Evolutionary conservation across 2,113 vertebrate species (phyloP), one percentile per base, ranked within the genome.

Genomic region (Siphamia tubifer): DNA sequence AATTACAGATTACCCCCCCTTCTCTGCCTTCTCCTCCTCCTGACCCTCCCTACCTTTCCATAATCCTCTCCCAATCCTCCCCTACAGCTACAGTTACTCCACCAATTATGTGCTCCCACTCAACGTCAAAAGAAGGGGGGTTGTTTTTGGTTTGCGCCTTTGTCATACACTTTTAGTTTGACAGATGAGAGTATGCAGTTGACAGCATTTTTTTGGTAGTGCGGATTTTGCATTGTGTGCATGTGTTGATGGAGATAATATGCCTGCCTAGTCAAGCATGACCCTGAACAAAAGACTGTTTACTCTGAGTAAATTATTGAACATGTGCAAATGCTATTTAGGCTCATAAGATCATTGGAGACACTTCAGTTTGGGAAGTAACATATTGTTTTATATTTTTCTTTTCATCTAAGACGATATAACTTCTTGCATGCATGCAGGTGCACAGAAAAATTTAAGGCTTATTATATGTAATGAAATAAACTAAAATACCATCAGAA

Each of bases 1-100:
- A 87, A 84, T 85, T 81, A 85, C 81, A 78, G 80, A 83, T 86
- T 68, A 79, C 74, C 58, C 53, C 39, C 42, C 55, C n/a, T n/a
- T 45, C 68, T 45, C 6, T 57, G 32, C 31, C 53, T 57, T 45
- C 71, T 52, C 68, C 71, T 53, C 43, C 74, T 73, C 42, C 44
- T 40, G 31, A 6, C 39, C 60, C 73, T 47, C 32, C 67, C 67
- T 43, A 67, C 75, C 68, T 81, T 79, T 78, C 61, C 49, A 48
- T 85, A 81, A 87, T 84, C 77, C 70, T 34, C 36, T 13, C 23
- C 56, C 82, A 83, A 62, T 78, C 79, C 71, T 68, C 61, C 70
- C 62, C 67, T 45, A 51, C 77, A 74, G 48, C 53, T 58, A 69
- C 61, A 77, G 53, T 71, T 82, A 74, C 73, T 56, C 49, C 53